A percentile compares a stretch with the other conserved stretches of the same genome.
phyloP scores from a whole-genome alignment of 2,797 vertebrate genomes.

The Cephalopachus bancanus region DNA sequence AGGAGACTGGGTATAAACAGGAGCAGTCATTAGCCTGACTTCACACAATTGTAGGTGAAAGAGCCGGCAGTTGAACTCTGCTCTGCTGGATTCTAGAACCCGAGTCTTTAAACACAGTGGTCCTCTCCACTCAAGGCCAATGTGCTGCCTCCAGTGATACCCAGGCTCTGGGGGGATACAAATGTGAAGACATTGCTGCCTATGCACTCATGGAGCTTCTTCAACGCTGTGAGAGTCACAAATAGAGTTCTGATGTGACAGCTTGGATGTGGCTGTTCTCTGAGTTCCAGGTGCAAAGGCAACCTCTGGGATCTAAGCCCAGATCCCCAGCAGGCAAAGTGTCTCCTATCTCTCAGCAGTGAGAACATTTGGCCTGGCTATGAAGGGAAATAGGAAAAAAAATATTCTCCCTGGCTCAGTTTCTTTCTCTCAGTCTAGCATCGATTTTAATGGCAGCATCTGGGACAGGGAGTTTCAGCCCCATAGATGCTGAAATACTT shows the following conservation, averaged over 20 bases:
- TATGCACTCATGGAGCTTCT: accelerated
- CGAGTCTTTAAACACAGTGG: not conserved
- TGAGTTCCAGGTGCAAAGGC: conserved; percentile 28
- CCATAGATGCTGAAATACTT: not conserved
- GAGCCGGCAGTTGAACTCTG: accelerated
- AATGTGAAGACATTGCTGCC: accelerated
- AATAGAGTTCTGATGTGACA: not conserved
- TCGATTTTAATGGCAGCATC: not conserved
- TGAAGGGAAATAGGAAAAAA: not conserved
- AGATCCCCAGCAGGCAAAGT: conserved; percentile 23
- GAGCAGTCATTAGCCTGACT: not conserved
- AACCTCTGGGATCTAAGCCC: conserved; percentile 70
- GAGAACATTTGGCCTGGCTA: not conserved
- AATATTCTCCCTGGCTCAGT: not conserved
- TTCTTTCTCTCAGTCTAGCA: not conserved
- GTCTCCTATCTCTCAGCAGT: not conserved
- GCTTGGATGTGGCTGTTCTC: not conserved
- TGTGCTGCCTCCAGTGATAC: not conserved
- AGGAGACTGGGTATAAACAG: not conserved
- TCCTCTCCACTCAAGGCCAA: too few species aligned
- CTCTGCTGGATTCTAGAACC: not conserved
- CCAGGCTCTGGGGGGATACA: not conserved
- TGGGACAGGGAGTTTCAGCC: not conserved
- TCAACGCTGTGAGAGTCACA: not conserved
- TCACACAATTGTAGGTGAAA: too few species aligned